Evolutionary conservation across 2,113 vertebrate species (phyloP).

Genomic region (Hyperopisus bebe): DNA sequence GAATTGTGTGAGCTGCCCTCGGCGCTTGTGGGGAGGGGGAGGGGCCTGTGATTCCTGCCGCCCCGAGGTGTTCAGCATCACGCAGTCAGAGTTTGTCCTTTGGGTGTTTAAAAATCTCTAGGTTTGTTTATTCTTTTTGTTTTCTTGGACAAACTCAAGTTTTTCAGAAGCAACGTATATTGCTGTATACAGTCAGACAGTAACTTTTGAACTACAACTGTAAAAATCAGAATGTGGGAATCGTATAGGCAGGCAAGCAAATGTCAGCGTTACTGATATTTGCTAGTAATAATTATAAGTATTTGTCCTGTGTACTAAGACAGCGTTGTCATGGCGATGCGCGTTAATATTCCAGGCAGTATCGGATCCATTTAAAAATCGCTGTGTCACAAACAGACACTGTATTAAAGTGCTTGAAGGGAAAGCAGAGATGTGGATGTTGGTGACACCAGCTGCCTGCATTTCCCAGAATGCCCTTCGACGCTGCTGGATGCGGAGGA

Average conservation of each 20-base stretch:
- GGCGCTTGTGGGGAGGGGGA: neutral
- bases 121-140: neutral
- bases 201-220: neutral
- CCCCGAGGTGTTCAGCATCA: neutral
- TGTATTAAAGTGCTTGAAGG: neutral
- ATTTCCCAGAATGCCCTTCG: constrained; percentile 71
- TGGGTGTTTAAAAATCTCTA: neutral
- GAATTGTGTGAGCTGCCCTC: neutral
- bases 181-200: neutral
- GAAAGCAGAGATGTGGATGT: neutral
- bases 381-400: neutral
- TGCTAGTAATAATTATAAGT: neutral
- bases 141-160: neutral
- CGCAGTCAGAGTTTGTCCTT: neutral
- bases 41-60: neutral
- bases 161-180: neutral
- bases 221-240: neutral
- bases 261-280: neutral
- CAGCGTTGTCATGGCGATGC: neutral
- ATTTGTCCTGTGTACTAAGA: neutral
- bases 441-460: neutral
- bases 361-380: neutral
- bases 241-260: neutral
- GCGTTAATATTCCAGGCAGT: neutral
- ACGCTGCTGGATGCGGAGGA: constrained; percentile 76